Evolutionary conservation across 2,888 invertebrate genomes (phyloP).

Genomic region (Chironomus tentans): DNA sequence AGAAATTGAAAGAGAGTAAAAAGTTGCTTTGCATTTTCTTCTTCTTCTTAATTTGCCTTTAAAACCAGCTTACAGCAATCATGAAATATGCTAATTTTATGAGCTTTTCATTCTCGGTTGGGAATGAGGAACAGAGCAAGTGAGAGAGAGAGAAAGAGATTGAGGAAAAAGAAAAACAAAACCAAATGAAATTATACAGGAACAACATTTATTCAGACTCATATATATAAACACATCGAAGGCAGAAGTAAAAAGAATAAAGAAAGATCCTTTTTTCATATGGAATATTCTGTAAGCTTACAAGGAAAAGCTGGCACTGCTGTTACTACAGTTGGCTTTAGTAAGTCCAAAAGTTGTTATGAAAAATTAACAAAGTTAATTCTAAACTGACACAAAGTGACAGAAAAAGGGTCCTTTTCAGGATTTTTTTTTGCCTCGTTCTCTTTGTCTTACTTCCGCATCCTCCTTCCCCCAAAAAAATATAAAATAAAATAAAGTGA

Average conservation of each 20-base stretch:
- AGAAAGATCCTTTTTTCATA: neutral
- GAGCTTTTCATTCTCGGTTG: neutral
- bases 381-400: conserved; percentile 20
- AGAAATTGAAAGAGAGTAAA: too few relatives aligned
- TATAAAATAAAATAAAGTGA: too few relatives aligned
- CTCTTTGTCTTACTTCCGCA: neutral
- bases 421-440: too few relatives aligned
- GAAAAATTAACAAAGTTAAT: conserved; percentile 24
- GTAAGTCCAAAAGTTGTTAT: conserved; percentile 2
- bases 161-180: neutral
- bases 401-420: conserved; percentile 1
- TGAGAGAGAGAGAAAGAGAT: too few relatives aligned
- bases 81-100: neutral
- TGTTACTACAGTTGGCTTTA: neutral
- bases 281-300: neutral
- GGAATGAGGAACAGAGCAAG: too few relatives aligned
- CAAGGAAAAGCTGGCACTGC: neutral
- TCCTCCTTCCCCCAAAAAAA: too few relatives aligned
- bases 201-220: neutral
- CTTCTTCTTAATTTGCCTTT: too few relatives aligned
- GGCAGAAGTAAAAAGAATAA: neutral
- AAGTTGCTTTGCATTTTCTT: too few relatives aligned
- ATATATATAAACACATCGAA: neutral
- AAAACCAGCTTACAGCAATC: too few relatives aligned
- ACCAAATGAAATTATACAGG: neutral